Base-by-base conservation (phyloP, 2,888 invertebrate species). In the Perizoma affinitatum region DNA sequence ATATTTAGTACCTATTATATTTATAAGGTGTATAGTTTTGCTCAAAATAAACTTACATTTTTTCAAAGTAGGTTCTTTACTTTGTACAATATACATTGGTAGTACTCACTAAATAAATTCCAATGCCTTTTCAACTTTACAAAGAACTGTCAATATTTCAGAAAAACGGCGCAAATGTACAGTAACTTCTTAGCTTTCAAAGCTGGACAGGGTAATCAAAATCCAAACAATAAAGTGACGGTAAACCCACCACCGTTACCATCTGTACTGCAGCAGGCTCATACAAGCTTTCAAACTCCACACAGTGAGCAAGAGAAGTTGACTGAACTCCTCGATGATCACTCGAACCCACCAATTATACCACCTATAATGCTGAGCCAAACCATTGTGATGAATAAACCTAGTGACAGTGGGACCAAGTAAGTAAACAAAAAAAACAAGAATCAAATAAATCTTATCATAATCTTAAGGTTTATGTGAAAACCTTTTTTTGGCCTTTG, bases 241-340 rank as follows among this genome's bases (percentile, higher is more conserved):
- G 35, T n/a, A 6, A 45, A 22, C 45, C 7, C 8, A 33, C 22
- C 34, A n/a, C 9, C 9, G 4, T 4, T 46, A 35, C 46, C 46
- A 1, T 11, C 22, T 6, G 0, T 44, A 22, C 44, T 44, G 9
- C 46, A 34, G 35, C 9, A 57, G 6, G 5, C 5, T 36, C 49
- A 41, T 7, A 4, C n/a, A 41, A 50, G 6, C 36, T 55, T 64
- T 48, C 66, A 67, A 61, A 59, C 67, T 1, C 68, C 66, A 22
- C 60, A 68, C 40, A 43, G 66, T 38, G 64, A 69, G n/a, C 60
- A 51, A 22, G 65, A 69, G 8, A 50, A 56, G 8, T 11, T 68
- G 7, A 48, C 61, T 0, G 71, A 72, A 5, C 59, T 72, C 6
- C 56, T 63, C n/a, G 70, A 72, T 65, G 71, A 72, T 47, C 65